Percentiles rank a stretch among this genome's conserved stretches.
phyloP scores from a whole-genome alignment of 2,797 vertebrate species.

The Telmatherina bonti region DNA sequence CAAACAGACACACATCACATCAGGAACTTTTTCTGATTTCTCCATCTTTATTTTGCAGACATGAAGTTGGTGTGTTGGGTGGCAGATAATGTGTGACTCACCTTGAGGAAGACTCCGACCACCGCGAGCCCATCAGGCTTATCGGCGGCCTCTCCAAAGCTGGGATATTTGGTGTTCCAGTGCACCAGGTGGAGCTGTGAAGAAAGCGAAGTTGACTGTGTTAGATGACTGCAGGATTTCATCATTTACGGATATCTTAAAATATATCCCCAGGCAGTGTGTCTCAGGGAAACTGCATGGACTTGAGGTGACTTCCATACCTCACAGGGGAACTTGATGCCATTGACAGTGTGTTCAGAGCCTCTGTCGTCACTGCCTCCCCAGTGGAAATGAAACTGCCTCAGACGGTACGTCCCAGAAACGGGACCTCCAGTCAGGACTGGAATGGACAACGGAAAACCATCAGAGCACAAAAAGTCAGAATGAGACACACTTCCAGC shows the following conservation, averaged over 20 bases:
- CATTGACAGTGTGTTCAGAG: slow-evolving; percentile 91
- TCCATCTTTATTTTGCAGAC: too few species aligned
- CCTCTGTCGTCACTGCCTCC: slow-evolving; percentile 88
- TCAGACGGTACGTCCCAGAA: slow-evolving; percentile 89
- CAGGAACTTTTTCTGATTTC: too few species aligned
- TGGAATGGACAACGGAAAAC: slow-evolving; percentile 56
- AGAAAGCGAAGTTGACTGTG: neutral
- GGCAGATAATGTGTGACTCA: slow-evolving; percentile 53
- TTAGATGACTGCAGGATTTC: too few species aligned
- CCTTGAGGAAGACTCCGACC: slow-evolving; percentile 93
- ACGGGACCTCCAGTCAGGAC: slow-evolving; percentile 91
- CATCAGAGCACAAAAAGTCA: neutral
- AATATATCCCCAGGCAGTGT: too few species aligned
- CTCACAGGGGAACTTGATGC: slow-evolving; percentile 89
- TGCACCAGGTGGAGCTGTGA: slow-evolving; percentile 95
- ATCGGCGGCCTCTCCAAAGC: slow-evolving; percentile 88
- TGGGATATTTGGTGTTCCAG: slow-evolving; percentile 95
- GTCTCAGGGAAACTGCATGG: too few species aligned
- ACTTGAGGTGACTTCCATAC: slow-evolving; percentile 67
- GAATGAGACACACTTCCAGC: neutral
- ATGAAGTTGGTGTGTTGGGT: neutral
- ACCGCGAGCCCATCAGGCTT: slow-evolving; percentile 93
- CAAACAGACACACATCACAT: slow-evolving; percentile 2
- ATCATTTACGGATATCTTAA: too few species aligned
- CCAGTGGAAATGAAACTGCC: slow-evolving; percentile 97